phyloP scores from a whole-genome alignment of 2,888 invertebrate species.

The Lithophane leautieri region DNA sequence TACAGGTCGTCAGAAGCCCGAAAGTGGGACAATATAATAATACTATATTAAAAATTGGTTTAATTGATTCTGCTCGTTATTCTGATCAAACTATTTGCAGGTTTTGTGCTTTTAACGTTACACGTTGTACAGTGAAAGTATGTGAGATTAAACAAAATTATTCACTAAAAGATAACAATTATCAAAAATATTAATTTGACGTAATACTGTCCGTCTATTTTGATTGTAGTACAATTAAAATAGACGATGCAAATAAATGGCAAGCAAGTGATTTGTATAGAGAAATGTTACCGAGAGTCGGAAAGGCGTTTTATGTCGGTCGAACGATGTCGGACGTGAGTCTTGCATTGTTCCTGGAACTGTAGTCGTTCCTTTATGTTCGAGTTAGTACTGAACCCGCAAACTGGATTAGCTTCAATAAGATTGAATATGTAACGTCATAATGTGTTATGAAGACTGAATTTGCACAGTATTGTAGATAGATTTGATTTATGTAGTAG shows the following conservation, averaged over 20 bases:
- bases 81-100: too few relatives aligned
- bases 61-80: too few relatives aligned
- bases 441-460: not conserved
- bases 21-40: too few relatives aligned
- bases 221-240: too few relatives aligned
- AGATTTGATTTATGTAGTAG: not conserved
- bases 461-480: not conserved
- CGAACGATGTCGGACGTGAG: constrained; percentile 39
- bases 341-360: constrained; percentile 68
- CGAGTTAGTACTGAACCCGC: constrained; percentile 24
- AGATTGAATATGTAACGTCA: constrained; percentile 28
- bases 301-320: constrained; percentile 48
- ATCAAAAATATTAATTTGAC: constrained; percentile 27
- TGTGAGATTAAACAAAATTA: not conserved
- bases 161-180: not conserved
- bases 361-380: constrained; percentile 65
- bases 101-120: too few relatives aligned
- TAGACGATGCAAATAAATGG: constrained; percentile 41
- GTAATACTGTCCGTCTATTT: not conserved
- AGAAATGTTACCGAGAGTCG: constrained; percentile 53
- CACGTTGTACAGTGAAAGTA: too few relatives aligned
- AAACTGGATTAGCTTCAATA: constrained; percentile 29
- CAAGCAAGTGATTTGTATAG: constrained; percentile 52
- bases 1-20: not conserved
- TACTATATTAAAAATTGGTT: too few relatives aligned